Evolutionary conservation across 2,888 invertebrate genomes (phyloP).

Genomic region (Balanococcus diminutus): DNA sequence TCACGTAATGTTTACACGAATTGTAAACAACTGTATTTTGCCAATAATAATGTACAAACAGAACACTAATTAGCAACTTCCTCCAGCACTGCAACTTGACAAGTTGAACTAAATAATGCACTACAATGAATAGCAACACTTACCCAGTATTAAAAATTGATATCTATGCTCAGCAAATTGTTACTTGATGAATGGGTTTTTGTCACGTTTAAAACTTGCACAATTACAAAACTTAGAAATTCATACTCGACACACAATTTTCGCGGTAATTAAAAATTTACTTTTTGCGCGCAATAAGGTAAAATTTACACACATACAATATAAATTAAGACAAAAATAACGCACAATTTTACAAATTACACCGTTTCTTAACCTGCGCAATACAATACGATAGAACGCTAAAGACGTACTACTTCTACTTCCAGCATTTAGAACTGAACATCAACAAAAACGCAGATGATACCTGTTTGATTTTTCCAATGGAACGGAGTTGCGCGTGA

Average conservation of each 20-base stretch:
- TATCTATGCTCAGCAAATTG: neutral
- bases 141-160: neutral
- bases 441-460: conserved; percentile 42
- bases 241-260: neutral
- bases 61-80: neutral
- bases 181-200: neutral
- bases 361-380: conserved; percentile 37
- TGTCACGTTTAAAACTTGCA: neutral
- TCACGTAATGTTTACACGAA: neutral
- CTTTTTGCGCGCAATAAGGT: neutral
- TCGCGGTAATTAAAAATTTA: neutral
- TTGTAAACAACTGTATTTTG: neutral
- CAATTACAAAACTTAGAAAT: neutral
- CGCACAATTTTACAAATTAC: conserved; percentile 30
- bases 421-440: neutral
- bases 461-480: conserved; percentile 35
- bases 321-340: neutral
- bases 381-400: neutral
- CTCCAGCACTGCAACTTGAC: neutral
- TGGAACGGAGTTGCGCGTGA: neutral
- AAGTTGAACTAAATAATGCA: neutral
- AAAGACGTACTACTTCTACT: conserved; percentile 5
- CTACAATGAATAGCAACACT: neutral
- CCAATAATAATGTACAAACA: neutral
- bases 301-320: neutral